A percentile compares a stretch with the other conserved stretches of the same genome.
These are phyloP conservation scores for Miniopterus natalensis DNA, from an alignment of 2,113 vertebrate species.

Conservation along the genomic window DNA sequence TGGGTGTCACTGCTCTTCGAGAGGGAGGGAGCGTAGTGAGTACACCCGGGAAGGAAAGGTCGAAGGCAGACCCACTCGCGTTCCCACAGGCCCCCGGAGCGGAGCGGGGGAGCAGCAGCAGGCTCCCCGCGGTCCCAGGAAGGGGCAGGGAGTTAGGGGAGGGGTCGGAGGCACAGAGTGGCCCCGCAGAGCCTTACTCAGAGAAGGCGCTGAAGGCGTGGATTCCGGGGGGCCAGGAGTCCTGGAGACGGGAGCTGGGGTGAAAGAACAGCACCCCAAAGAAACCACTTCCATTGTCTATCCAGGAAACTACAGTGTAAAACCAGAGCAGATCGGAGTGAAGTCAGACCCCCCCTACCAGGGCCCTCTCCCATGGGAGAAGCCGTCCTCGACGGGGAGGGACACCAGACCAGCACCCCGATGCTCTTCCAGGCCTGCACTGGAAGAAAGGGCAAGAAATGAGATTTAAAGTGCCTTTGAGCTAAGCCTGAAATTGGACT, in stretches of 20 bases:
- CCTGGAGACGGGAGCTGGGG: background rate
- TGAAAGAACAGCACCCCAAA: background rate
- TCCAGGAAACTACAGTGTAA: background rate
- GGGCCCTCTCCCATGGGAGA: accelerated
- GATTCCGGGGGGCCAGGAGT: background rate
- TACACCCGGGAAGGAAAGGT: background rate
- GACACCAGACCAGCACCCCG: no score
- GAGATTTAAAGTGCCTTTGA: background rate
- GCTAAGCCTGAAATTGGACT: background rate
- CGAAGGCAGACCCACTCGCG: background rate
- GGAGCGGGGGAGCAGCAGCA: background rate
- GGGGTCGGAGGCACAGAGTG: no score
- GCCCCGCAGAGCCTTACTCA: background rate
- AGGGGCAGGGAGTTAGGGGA: background rate
- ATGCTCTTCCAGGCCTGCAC: background rate
- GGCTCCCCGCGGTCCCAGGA: background rate
- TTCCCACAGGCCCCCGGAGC: background rate
- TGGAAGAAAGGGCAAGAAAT: background rate
- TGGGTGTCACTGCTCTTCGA: background rate
- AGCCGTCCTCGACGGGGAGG: background rate
- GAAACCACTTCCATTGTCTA: background rate
- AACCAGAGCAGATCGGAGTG: background rate
- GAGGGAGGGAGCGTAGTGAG: background rate
- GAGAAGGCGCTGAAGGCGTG: background rate
- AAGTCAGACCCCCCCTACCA: accelerated